Percentiles rank a stretch among this genome's conserved stretches.
phyloP scores from a whole-genome alignment of 2,888 invertebrate genomes.

The Meghimatium bilineatum region DNA sequence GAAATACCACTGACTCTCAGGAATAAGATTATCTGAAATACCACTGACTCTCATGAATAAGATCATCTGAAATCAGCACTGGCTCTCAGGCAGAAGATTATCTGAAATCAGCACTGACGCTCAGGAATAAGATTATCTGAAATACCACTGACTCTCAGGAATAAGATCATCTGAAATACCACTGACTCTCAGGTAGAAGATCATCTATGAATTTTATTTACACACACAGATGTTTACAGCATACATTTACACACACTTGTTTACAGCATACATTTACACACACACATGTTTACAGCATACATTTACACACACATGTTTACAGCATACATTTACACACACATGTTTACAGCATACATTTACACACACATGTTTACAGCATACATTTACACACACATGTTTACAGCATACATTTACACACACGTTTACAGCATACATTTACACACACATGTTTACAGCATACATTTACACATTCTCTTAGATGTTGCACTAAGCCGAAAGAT shows the following conservation, averaged over 20 bases:
- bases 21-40: no score
- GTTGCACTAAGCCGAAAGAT: no score
- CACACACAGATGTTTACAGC: background rate
- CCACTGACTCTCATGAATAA: no score
- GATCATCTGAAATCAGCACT: no score
- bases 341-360: slow-evolving; percentile 24
- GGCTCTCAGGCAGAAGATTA: no score
- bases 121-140: no score
- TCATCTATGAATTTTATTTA: background rate
- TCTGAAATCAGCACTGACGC: no score
- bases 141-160: no score
- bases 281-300: background rate
- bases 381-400: background rate
- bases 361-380: slow-evolving; percentile 5
- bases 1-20: no score
- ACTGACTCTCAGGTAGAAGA: no score
- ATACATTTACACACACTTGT: background rate
- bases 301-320: background rate
- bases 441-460: slow-evolving; percentile 38
- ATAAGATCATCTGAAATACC: no score
- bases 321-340: background rate
- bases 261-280: background rate
- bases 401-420: background rate
- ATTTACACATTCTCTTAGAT: slow-evolving; percentile 30
- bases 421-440: slow-evolving; percentile 35